A percentile compares a stretch with the other conserved stretches of the same genome.
phyloP scores from a whole-genome alignment of 2,113 vertebrate genomes.

The Climacteris rufus region DNA sequence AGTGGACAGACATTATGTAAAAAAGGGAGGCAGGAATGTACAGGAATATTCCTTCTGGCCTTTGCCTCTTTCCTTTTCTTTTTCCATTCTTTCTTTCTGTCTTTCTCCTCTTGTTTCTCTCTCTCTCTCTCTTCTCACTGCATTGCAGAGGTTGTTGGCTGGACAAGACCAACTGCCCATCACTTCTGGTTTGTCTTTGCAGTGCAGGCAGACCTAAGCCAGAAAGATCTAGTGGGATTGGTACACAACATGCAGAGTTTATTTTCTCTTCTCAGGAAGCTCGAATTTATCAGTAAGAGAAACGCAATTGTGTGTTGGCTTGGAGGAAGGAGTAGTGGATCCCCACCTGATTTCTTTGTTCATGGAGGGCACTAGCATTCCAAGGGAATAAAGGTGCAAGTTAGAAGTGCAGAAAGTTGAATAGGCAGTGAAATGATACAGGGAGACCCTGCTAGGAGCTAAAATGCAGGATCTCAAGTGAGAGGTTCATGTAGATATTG shows the following conservation, averaged over 20 bases:
- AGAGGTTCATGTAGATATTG: neutral
- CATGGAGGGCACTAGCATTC: neutral
- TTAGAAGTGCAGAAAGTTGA: neutral
- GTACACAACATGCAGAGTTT: neutral
- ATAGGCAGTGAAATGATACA: neutral
- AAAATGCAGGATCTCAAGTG: neutral
- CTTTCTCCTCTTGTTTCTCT: neutral
- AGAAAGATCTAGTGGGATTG: neutral
- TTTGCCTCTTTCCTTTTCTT: neutral
- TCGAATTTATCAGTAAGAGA: neutral
- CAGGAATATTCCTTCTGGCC: neutral
- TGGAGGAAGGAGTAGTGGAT: neutral
- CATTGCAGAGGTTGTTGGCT: neutral
- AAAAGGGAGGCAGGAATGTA: neutral
- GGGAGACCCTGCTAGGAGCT: neutral
- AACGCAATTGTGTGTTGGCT: neutral
- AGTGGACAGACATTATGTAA: neutral
- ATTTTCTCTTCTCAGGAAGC: neutral
- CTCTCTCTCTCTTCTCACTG: neutral
- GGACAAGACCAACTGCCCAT: neutral
- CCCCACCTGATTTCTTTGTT: neutral
- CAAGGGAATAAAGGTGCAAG: neutral
- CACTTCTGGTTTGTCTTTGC: neutral
- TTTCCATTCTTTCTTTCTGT: neutral
- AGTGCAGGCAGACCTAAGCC: neutral